phyloP scores from a whole-genome alignment of 2,797 vertebrate species.

The Sarcoramphus papa region DNA sequence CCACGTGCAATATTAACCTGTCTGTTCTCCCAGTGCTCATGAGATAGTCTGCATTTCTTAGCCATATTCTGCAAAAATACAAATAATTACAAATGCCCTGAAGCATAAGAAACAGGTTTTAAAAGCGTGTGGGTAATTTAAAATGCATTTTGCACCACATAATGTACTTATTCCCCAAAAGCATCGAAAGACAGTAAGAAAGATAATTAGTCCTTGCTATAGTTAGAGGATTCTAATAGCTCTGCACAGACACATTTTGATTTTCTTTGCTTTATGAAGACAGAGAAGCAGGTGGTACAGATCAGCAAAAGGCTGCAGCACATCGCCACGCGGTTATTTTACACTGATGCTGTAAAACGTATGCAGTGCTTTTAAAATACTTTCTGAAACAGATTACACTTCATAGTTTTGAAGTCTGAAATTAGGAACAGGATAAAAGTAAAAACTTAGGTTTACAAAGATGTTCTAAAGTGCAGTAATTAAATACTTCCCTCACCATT shows the following conservation, averaged over 20 bases:
- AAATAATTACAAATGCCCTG: background rate
- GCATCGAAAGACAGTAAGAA: background rate
- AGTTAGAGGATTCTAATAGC: background rate
- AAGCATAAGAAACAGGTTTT: background rate
- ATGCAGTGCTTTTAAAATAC: background rate
- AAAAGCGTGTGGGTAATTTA: background rate
- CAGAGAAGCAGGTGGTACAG: background rate
- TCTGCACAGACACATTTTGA: background rate
- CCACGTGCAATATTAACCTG: background rate
- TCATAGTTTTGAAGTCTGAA: background rate
- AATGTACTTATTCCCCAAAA: background rate
- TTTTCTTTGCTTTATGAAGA: background rate
- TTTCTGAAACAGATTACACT: background rate
- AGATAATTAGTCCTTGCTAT: background rate
- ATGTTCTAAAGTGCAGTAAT: background rate
- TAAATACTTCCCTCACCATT: background rate
- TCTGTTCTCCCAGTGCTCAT: background rate
- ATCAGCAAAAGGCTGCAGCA: background rate
- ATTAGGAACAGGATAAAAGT: background rate
- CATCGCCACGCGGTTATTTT: fast-evolving
- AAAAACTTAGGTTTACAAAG: background rate
- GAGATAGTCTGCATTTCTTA: background rate
- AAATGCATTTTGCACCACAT: background rate
- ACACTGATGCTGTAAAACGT: background rate
- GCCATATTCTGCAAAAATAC: background rate